Base-by-base conservation (phyloP, 2,797 vertebrate genomes). In the Argentina silus region DNA sequence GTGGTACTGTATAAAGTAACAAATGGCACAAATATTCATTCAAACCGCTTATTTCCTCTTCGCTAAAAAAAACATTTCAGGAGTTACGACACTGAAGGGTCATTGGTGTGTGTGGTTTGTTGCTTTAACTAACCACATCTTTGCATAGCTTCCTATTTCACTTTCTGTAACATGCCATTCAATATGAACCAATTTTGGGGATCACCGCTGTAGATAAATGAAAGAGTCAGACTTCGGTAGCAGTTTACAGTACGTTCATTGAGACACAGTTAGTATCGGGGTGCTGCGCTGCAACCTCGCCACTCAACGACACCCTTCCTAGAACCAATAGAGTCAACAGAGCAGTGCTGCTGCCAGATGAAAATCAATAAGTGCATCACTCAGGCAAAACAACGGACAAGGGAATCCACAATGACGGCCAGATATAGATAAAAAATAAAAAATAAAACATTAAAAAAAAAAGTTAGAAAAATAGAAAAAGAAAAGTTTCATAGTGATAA, bases 1-100 rank as follows among this genome's bases (percentile, higher is more conserved):
- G 50, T 51, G 73, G 23, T 83, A 36, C 27, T 36, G 27, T 36
- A 82, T 21, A 76, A 83, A 85, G 84, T 9, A 11, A 75, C 61
- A 76, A 77, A 83, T 83, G 76, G 82, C 76, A 85, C 70, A 66
- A 70, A 72, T 68, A 68, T 69, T 51, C 51, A 42, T 72, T 68
- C 43, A 70, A 74, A 76, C 19, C 17, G n/a, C 11, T 2, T 62
- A 43, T 72, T 66, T 23, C 6, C 15, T 21, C 44, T 60, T 36
- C 14, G 11, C 57, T 60, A 23, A 36, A 27, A 36, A 60, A 10
- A 17, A 51, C 59, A 27, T 23, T 11, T 36, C 67, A 27, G 7
- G 11, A 57, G 17, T 44, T 11, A 42, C 61, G 7, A 70, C 42
- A 19, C 36, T 27, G 17, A 75, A 67, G 48, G 36, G 60, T 44